Conservation (phyloP, 2,888 invertebrate species). For the Lagria hirta region DNA sequence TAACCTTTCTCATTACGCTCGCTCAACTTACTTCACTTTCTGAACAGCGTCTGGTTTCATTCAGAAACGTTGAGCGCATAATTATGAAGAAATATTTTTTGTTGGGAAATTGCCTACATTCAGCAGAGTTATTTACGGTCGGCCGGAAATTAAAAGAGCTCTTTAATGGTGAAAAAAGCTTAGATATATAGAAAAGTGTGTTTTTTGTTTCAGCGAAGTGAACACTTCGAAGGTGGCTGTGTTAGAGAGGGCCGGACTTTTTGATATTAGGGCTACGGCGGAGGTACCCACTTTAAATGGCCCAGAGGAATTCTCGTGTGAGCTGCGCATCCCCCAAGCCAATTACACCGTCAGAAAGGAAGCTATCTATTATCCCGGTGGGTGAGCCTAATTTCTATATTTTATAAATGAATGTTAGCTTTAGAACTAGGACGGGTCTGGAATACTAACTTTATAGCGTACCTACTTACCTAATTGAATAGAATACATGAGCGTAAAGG, state of each 20-base stretch:
- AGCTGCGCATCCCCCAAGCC: constrained; percentile 63
- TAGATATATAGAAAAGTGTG: too few relatives aligned
- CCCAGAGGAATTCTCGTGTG: constrained; percentile 65
- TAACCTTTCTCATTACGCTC: constrained; percentile 11
- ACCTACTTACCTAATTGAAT: too few relatives aligned
- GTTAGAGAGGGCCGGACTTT: constrained; percentile 59
- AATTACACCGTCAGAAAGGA: constrained; percentile 65
- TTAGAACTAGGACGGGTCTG: background rate
- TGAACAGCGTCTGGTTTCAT: constrained; percentile 6
- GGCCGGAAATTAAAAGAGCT: constrained; percentile 13
- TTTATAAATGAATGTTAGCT: constrained; percentile 17
- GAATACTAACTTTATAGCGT: background rate
- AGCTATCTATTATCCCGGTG: constrained; percentile 63
- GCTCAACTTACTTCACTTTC: constrained; percentile 1
- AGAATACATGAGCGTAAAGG: too few relatives aligned
- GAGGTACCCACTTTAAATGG: constrained; percentile 60
- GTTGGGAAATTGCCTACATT: constrained; percentile 3
- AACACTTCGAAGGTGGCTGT: constrained; percentile 41
- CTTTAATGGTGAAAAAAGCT: constrained; percentile 1
- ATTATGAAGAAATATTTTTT: background rate
- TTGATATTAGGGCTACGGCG: constrained; percentile 61
- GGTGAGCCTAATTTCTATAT: constrained; percentile 25
- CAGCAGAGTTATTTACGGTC: constrained; percentile 5
- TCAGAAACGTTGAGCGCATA: too few relatives aligned
- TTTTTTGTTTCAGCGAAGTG: constrained; percentile 40